A percentile compares a stretch with the other conserved stretches of the same genome.
These are phyloP conservation scores for Atherix ibis DNA, from an alignment of 2,888 invertebrate genomes.

Conservation along the genomic window DNA sequence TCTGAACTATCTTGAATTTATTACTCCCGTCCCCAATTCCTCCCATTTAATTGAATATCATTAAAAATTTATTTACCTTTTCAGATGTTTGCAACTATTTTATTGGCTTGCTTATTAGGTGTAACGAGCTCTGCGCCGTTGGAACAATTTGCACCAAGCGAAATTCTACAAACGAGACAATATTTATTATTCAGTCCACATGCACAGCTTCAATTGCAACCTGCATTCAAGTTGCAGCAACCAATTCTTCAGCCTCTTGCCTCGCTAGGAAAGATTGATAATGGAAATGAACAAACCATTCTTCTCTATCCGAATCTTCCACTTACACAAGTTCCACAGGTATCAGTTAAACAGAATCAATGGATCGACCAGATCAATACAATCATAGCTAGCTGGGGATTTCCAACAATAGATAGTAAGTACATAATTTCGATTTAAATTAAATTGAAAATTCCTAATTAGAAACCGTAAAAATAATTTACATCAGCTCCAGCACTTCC, in stretches of 20 bases:
- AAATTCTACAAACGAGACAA: conserved; percentile 14
- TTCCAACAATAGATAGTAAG: neutral
- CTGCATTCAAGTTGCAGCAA: conserved; percentile 10
- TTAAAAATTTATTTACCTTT: conserved; percentile 4
- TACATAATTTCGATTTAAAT: too few species aligned
- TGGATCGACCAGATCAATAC: neutral
- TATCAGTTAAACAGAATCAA: neutral
- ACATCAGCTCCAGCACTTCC: neutral
- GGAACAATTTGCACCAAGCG: conserved; percentile 1
- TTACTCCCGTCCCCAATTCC: too few species aligned
- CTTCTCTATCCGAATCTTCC: conserved; percentile 20
- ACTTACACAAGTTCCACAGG: neutral
- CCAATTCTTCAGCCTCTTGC: conserved; percentile 16
- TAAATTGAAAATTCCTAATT: too few species aligned
- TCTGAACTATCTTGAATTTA: too few species aligned
- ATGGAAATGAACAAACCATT: conserved; percentile 26
- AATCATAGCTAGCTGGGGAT: neutral
- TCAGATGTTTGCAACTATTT: conserved; percentile 6
- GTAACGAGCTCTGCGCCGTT: conserved; percentile 7
- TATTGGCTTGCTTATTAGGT: conserved; percentile 5
- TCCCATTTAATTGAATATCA: too few species aligned
- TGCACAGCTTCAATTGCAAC: conserved; percentile 24
- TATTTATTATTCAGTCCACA: conserved; percentile 30
- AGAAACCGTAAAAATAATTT: too few species aligned
- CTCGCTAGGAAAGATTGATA: conserved; percentile 13